Base-by-base conservation (phyloP, 2,797 vertebrate genomes). In the Allochrocebus solatus region DNA sequence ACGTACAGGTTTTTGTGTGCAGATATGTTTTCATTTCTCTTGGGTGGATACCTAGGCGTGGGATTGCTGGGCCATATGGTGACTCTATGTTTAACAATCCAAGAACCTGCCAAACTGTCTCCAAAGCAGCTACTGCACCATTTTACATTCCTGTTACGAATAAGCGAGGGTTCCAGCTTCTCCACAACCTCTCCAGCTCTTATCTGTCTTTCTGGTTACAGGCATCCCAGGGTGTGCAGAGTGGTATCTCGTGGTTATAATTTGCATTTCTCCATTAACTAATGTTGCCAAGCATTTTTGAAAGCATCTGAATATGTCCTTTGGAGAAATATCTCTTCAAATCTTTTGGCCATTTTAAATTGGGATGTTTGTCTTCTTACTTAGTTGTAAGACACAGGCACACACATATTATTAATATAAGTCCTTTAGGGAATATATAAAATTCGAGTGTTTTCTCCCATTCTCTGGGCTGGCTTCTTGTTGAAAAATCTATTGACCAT, bases 121-220 rank as follows among this genome's bases (percentile, higher is more conserved):
- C 43, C 81, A 11, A 13, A 72, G 43, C 12, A 50, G 26, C 26
- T 19, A 57, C 80, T n/a, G 55, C 24, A 10, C 57, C 26, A 26
- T 11, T 70, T 39, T 0, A 0, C 43, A 13, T 8, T 4, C 55
- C 30, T 7, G 5, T n/a, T 6, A 50, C 2, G 43, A 85, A 24
- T 0, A 12, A 8, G 0, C 0, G 21, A 10, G 10, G 36, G 28
- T 1, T 78, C 41, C 43, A 0, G 3, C 8, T 24, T 50, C 74
- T 55, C 19, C 33, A 8, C 48, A 10, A 2, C 53, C 10, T 39
- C 70, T 8, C 33, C 4, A 5, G 0, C 39, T 14, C 48, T 50
- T 2, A 4, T 28, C 28, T 1, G 43, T 76, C 41, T 48, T 76
- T 76, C 43, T 46, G 28, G 17, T 30, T 19, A 78, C 4, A 33